Evolutionary conservation across 2,888 invertebrate species (phyloP), one percentile per base, ranked within the genome.

Genomic region (Tachina grossa): DNA sequence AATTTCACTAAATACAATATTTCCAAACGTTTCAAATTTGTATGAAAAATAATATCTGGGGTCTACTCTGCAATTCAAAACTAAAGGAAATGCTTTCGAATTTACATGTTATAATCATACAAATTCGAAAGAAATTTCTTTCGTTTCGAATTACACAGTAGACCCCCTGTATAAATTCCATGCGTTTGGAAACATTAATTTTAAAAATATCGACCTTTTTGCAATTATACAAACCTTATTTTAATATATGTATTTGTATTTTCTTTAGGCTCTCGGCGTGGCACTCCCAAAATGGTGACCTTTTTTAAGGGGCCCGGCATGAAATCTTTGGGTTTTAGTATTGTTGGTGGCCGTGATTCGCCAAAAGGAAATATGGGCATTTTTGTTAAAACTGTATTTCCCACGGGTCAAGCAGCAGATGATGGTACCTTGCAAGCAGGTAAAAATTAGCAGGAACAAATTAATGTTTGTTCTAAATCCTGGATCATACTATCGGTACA

Each of bases 361-460:
- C 96, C 97, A 0, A 96, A 96, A 92, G 97, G 97, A 63, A 95
- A 95, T 91, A 96, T 97, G 95, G 97, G 97, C 63, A 97, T 98
- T 91, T 97, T 96, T 92, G 96, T 98, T 8, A 97, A 97, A 93
- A 97, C 97, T 10, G 96, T 98, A 66, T 97, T 97, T 91, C 96
- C 96, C 51, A 95, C 95, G 86, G 97, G 97, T 49, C 96, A 97
- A 93, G 97, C 97, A 83, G 96, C 97, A 71, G 97, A 97, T 90
- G 96, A 95, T 93, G 97, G 97, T 83, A 95, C 95, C 89, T 94
- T 97, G 88, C 95, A 95, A 93, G 97, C 97, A 95, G 97, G 97
- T 97, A 93, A 90, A 89, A 43, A 16, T 11, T 0, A 0, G 1
- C 41, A 41, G 14, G 13, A 47, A 9, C 49, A 77, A 53, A 31